Base-by-base conservation (phyloP, 2,888 invertebrate species). In the Drosophila anceps region DNA sequence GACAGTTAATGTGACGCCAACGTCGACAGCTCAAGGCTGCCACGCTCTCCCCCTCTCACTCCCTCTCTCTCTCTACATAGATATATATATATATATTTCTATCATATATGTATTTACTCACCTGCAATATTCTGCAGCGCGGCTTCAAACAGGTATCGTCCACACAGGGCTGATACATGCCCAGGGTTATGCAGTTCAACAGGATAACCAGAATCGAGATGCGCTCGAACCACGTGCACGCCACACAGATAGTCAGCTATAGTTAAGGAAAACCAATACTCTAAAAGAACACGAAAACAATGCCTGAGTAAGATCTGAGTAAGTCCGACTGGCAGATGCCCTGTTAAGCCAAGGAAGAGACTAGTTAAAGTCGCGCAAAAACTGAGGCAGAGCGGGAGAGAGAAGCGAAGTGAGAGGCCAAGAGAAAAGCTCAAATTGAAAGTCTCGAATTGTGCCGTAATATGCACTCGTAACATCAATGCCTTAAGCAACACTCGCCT, bases 151-250 rank as follows among this genome's bases (percentile, higher is more conserved):
- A 99, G 88, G 96, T 95, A 91, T 98, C 97, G 93, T 98, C 99
- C 90, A 97, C 97, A 93, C 99, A 99, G 29, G 99, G 99, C 94
- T 99, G 98, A 94, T 99, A 99, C 99, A 99, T 99, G 73, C 99
- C 99, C 91, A 99, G 95, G 15, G 99, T 99, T 84, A 99, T 95
- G 94, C 99, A 99, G 95, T 99, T 99, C 92, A 99, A 95, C 87
- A 99, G 94, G 92, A 99, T 99, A 79, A 99, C 98, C 94, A 98
- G 95, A 97, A 99, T 99, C 91, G 98, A 99, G 91, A 99, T 95
- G 84, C 99, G 95, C 94, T 99, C 99, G 94, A 99, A 99, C 99
- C 99, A 99, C 94, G 97, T 98, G 93, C n/a, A 27, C 0, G 50
- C 54, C 46, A 33, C 54, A 55, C 64, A 57, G 39, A 61, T 48